Base-by-base conservation (phyloP, 2,888 invertebrate species). In the Lasioglossum vierecki region DNA sequence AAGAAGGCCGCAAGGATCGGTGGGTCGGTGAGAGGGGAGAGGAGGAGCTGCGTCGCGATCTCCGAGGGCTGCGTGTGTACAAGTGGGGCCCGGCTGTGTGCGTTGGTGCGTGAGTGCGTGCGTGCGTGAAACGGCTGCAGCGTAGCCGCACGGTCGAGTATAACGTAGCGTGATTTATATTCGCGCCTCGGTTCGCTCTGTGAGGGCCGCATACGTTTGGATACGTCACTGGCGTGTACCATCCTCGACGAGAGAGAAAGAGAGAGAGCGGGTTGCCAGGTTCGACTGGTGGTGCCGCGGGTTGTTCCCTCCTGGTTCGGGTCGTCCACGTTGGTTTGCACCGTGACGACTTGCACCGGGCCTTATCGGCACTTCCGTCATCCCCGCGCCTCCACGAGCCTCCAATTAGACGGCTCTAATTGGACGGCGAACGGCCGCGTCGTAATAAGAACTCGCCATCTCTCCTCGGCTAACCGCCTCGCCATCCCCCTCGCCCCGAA, bases 151-250 rank as follows among this genome's bases (percentile, higher is more conserved):
- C 85, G 88, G 84, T 89, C 84, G 84, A 83, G 87, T 89, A 91
- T 92, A 93, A 93, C 92, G 88, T 90, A 88, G 83, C 83, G 90
- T 93, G 92, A 93, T 93, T 93, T 93, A 93, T 92, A 93, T 91
- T 92, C 92, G 91, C 93, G 90, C 91, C 91, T 92, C 91, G 76
- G 86, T 83, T 88, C 92, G 88, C 86, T 89, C 90, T 90, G 92
- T 92, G 91, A 92, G 92, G 91, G 92, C 93, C 91, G 85, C 91
- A 89, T 92, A 91, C 90, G 89, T 92, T 92, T 84, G 91, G 84
- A 90, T 90, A 90, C 90, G 91, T 91, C 90, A 89, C 89, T 88
- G 75, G 87, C 85, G 88, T 90, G 76, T 85, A 87, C 83, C 70
- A 26, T 76, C 70, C 60, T 63, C 60, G 60, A 15, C 60, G 30